These are phyloP conservation scores for Thryonomys swinderianus DNA, from an alignment of 2,113 vertebrate species.

Conservation along the genomic window DNA sequence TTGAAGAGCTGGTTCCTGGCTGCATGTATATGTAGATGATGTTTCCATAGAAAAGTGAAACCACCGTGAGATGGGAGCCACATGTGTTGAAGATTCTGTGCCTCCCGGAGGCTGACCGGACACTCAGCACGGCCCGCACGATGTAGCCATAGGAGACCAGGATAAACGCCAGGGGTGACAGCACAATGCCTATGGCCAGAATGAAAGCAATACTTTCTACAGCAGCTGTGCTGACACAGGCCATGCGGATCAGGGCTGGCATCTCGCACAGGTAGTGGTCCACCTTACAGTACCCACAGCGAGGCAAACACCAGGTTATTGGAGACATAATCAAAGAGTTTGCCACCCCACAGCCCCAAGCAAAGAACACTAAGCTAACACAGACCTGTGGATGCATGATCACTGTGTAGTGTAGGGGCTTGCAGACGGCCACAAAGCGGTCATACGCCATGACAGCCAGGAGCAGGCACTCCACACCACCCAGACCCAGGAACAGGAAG, in stretches of 20 bases:
- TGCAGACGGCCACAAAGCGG: constrained; percentile 62
- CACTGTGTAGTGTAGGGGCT: constrained; percentile 53
- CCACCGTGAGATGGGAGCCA: constrained; percentile 60
- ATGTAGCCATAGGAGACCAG: constrained; percentile 48
- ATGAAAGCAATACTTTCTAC: neutral
- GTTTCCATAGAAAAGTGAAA: too few relatives aligned
- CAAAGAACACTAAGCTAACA: neutral
- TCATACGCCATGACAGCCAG: constrained; percentile 70
- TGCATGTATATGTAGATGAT: neutral
- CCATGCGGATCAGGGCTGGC: constrained; percentile 58
- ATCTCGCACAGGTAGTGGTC: constrained; percentile 74
- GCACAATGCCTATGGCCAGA: constrained; percentile 35
- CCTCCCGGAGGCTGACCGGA: neutral
- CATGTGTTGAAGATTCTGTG: constrained; percentile 61
- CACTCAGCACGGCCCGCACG: neutral
- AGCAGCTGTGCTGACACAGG: neutral
- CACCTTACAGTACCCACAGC: neutral
- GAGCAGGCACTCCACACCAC: constrained; percentile 59
- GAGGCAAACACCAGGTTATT: constrained; percentile 31
- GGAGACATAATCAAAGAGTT: constrained; percentile 67
- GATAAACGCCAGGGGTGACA: constrained; percentile 30
- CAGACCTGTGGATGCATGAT: constrained; percentile 53
- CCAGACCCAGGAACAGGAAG: constrained; percentile 64
- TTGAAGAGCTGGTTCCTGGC: neutral
- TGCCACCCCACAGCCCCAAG: constrained; percentile 57